A percentile compares a stretch with the other conserved stretches of the same genome.
phyloP scores from a whole-genome alignment of 2,888 invertebrate genomes.

The Pecten maximus region DNA sequence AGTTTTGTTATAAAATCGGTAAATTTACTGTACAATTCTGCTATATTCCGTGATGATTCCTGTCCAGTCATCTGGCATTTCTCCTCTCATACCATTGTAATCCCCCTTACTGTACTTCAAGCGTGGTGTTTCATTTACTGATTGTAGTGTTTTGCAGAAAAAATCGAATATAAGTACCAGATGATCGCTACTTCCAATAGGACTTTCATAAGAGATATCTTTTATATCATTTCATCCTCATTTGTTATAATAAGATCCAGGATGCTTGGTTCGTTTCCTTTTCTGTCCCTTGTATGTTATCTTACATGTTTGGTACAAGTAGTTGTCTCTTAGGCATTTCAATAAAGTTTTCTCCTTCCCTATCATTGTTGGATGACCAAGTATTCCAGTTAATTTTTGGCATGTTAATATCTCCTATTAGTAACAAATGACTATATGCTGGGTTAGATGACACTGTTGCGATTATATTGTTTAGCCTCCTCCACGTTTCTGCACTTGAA shows the following conservation, averaged over 20 bases:
- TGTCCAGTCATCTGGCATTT: conserved; percentile 9
- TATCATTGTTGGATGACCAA: neutral
- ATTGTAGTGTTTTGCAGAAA: neutral
- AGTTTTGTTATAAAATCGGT: neutral
- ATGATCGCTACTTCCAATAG: neutral
- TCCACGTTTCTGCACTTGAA: neutral
- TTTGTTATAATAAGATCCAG: neutral
- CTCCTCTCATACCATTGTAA: neutral
- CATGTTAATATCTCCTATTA: neutral
- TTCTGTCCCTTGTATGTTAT: neutral
- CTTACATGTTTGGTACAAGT: neutral
- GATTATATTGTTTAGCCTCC: neutral
- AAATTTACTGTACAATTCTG: neutral
- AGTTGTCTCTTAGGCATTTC: neutral
- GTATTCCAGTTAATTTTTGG: neutral
- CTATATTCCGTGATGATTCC: neutral
- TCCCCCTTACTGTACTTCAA: neutral
- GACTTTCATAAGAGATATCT: neutral
- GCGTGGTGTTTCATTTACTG: neutral
- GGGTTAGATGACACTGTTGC: neutral
- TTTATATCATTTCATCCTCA: neutral
- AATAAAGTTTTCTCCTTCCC: neutral
- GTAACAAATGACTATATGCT: neutral
- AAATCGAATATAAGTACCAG: neutral
- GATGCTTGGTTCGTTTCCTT: neutral